Base-by-base conservation (phyloP, 2,797 vertebrate species). In the Enteromius fasciolatus region DNA sequence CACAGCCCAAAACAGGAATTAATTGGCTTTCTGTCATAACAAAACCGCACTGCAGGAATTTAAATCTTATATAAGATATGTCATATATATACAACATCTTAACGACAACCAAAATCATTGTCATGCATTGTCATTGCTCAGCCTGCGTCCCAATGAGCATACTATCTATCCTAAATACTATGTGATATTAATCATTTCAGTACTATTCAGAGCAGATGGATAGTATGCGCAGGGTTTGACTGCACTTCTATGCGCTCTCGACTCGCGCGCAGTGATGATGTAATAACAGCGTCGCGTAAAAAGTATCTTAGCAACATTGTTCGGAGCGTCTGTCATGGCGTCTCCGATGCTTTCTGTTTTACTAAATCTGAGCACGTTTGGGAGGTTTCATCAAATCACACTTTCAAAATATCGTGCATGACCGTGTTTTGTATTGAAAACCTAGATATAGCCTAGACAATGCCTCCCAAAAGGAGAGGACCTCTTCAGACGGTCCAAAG, bases 391-490 rank as follows among this genome's bases (percentile, higher is more conserved):
- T 64, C 31, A 66, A 57, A 69, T 69, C 11, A 1, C 61, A 46
- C 28, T 11, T 23, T 67, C 0, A 23, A 31, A 67, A 50, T 3
- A 17, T 17, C 1, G 17, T 33, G 18, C 68, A 9, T 20, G 28
- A 10, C 57, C 5, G 23, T 5, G 39, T 14, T 15, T 33, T 25
- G 36, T 44, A 5, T 39, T 59, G 54, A 41, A 14, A 28, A n/a
- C n/a, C n/a, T n/a, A n/a, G n/a, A n/a, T n/a, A n/a, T n/a, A n/a
- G n/a, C n/a, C n/a, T 23, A 57, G n/a, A 57, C 41, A 2, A 95
- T 94, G 94, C 87, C 93, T 33, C 89, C 85, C 0, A 95, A 90
- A 87, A 92, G 92, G 85, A 92, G 87, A 85, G 93, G 93, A 48
- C 87, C 92, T 3, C 83, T 94, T 70, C 94, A 94, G 28, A 88